Evolutionary conservation across 2,797 vertebrate genomes (phyloP).

Genomic region (Epinephelus coioides): DNA sequence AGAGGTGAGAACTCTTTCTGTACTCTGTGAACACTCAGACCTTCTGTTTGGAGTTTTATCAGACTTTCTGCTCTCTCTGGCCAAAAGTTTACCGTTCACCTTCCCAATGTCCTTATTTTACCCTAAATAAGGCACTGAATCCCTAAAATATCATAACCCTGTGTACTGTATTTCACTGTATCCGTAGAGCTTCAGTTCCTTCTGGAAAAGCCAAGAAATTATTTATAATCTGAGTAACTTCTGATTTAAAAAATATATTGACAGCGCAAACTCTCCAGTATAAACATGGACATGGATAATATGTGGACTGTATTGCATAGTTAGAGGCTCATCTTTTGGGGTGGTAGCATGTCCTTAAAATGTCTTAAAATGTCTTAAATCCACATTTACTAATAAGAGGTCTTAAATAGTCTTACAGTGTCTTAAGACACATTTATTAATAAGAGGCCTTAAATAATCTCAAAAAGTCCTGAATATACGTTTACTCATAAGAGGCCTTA

Average conservation of each 20-base stretch:
- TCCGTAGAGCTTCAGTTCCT: neutral
- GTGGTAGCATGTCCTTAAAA: no score
- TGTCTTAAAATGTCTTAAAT: no score
- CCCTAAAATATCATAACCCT: neutral
- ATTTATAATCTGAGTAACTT: neutral
- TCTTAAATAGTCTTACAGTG: no score
- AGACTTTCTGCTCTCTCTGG: neutral
- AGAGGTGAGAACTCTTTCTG: constrained; percentile 89
- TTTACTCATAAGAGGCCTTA: no score
- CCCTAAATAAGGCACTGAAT: neutral
- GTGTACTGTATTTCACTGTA: no score
- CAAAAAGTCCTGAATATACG: no score
- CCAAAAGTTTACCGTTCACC: neutral
- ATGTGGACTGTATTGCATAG: neutral
- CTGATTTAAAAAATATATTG: no score
- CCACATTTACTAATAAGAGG: neutral
- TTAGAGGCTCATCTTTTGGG: neutral
- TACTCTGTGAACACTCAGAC: no score
- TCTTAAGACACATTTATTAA: no score
- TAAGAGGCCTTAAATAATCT: no score
- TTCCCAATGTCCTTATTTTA: neutral
- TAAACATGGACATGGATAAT: neutral
- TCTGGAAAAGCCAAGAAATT: neutral
- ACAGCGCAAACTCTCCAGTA: neutral
- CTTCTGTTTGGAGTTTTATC: neutral